Evolutionary conservation across 2,888 invertebrate species (phyloP).

Genomic region (Zeuzera pyrina): DNA sequence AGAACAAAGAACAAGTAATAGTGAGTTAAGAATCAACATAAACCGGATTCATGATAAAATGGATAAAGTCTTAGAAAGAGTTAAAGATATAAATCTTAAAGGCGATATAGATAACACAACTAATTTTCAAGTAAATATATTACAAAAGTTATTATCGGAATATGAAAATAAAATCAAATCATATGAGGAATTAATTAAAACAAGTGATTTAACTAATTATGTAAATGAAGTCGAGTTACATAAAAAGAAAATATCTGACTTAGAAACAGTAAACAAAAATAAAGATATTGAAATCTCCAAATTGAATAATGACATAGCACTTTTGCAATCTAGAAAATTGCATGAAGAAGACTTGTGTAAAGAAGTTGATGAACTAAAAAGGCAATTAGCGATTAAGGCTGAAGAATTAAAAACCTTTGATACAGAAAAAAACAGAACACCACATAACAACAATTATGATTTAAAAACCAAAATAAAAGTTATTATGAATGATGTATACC

Average conservation of each 20-base stretch:
- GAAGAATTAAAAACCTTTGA: conserved; percentile 16
- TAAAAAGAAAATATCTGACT: conserved; percentile 22
- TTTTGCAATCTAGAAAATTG: conserved; percentile 13
- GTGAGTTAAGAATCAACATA: conserved; percentile 55
- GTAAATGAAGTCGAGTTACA: conserved; percentile 13
- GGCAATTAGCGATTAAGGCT: conserved; percentile 19
- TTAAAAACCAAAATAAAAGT: conserved; percentile 34
- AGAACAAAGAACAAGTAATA: conserved; percentile 55
- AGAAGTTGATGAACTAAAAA: conserved; percentile 26
- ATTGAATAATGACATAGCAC: conserved; percentile 27
- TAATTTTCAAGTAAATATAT: conserved; percentile 35
- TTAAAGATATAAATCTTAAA: conserved; percentile 26
- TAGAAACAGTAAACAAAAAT: conserved; percentile 24
- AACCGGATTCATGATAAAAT: conserved; percentile 50
- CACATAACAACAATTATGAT: conserved; percentile 15
- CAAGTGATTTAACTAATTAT: conserved; percentile 13
- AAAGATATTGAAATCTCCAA: conserved; percentile 27
- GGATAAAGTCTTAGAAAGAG: conserved; percentile 38
- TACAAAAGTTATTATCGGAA: conserved; percentile 45
- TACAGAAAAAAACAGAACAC: conserved; percentile 15
- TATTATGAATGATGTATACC: conserved; percentile 58
- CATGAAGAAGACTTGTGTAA: conserved; percentile 7
- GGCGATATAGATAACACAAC: conserved; percentile 16
- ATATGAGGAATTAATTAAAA: conserved; percentile 44
- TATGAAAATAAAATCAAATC: conserved; percentile 57